Evolutionary conservation across 1,140 invertebrate genomes (phyloP), one percentile per base, ranked within the genome.

Genomic region (Gonatopus flavifemur): DNA sequence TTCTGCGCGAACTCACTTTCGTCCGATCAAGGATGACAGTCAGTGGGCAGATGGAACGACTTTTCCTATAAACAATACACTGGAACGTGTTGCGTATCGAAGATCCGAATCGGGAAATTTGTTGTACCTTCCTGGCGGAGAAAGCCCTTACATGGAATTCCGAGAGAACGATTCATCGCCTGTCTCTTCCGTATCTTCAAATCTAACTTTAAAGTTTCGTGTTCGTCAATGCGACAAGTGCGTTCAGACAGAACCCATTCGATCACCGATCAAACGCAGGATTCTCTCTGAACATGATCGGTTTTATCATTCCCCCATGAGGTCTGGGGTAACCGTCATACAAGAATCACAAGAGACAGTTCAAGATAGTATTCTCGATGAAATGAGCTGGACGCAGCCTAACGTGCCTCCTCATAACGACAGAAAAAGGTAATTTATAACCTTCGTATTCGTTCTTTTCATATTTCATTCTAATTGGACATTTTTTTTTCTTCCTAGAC

Each of bases 1-100:
- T 10, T 88, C 87, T 2, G 76, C 82, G 43, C 81, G 83, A 37
- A 89, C 88, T 38, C 88, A 90, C 71, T 91, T 91, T 77, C 82
- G 82, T 47, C 88, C 88, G 3, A 90, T 90, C 53, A 83, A 83
- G 62, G 67, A 73, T 4, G 81, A 83, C 43, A 80, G 81, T 33
- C 64, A 77, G 35, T 75, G 66, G 63, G 82, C 81, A 30, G 85
- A 88, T 67, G 86, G 86, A 28, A 84, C 85, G 21, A 85, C 84
- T 1, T 88, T 88, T 72, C 77, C 82, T 30, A 84, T 88, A 37
- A 80, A 83, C 57, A 83, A 82, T 69, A 82, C 80, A 51, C 72
- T 85, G 59, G 86, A 88, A 63, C 67, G 80, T 31, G 74, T 83
- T 21, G 79, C 76, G 22, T 78, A 76, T 62, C 67, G 70, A 19